Evolutionary conservation across 64 coral and sea anemone species (phyloP).

Genomic region (Montipora cactus): DNA sequence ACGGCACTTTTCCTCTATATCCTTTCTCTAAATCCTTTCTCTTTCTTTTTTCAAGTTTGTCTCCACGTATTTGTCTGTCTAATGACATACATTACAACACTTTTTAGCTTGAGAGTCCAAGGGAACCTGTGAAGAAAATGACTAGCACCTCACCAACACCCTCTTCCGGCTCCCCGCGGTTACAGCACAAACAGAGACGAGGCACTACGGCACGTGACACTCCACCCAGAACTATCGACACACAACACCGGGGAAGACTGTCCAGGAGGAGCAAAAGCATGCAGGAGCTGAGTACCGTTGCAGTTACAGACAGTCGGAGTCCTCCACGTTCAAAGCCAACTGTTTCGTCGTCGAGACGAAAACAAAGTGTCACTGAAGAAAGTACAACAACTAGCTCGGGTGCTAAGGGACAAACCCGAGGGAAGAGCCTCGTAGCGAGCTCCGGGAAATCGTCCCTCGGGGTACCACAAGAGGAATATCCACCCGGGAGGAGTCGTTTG

Average conservation of each 20-base stretch:
- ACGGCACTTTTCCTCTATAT: too few relatives aligned
- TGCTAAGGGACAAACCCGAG: neutral
- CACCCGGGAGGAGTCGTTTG: slow-evolving; percentile 13
- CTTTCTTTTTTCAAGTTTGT: too few relatives aligned
- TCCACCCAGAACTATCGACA: slow-evolving; percentile 68
- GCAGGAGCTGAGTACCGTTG: slow-evolving; percentile 37
- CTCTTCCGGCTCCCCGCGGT: neutral
- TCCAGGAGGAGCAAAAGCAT: slow-evolving; percentile 60
- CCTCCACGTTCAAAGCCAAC: slow-evolving; percentile 23
- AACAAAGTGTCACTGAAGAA: neutral
- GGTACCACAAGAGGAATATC: slow-evolving; percentile 2
- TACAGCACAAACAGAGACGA: slow-evolving; percentile 10
- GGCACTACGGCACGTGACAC: slow-evolving; percentile 39
- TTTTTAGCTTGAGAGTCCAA: slow-evolving; percentile 40
- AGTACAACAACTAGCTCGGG: neutral
- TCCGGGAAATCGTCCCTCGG: slow-evolving; percentile 16
- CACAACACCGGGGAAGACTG: slow-evolving; percentile 25
- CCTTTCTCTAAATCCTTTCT: too few relatives aligned
- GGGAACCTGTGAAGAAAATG: neutral
- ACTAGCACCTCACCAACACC: slow-evolving; percentile 5
- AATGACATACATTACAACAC: too few relatives aligned
- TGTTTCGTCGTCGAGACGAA: slow-evolving; percentile 16
- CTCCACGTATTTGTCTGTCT: too few relatives aligned
- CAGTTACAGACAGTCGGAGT: neutral
- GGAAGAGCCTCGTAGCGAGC: neutral